These are phyloP conservation scores for Drosophila orosa DNA, from an alignment of 1,140 invertebrate genomes.

Conservation along the genomic window DNA sequence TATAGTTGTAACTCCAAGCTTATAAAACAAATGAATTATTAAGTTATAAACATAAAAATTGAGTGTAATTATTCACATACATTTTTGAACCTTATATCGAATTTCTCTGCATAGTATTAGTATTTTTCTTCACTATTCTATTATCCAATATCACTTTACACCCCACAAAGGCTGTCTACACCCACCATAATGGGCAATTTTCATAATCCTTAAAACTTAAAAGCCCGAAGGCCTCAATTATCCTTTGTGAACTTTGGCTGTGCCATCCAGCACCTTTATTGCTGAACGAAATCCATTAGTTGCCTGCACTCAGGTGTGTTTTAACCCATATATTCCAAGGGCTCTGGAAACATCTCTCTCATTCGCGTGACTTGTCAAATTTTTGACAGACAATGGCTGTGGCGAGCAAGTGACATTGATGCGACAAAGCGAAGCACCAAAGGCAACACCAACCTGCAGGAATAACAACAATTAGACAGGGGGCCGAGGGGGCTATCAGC, in stretches of 20 bases:
- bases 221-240: slow-evolving; percentile 28
- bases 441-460: slow-evolving; percentile 13
- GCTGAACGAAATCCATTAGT: slow-evolving; percentile 27
- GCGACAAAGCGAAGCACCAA: slow-evolving; percentile 9
- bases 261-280: slow-evolving; percentile 15
- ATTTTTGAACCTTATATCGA: too few species aligned
- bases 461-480: slow-evolving; percentile 40
- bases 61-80: too few species aligned
- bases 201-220: slow-evolving; percentile 12
- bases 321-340: slow-evolving; percentile 42
- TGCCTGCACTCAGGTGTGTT: neutral
- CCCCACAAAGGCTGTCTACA: neutral
- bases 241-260: slow-evolving; percentile 36
- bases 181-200: slow-evolving; percentile 6
- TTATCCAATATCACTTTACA: neutral
- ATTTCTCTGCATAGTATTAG: neutral
- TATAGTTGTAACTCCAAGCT: too few species aligned
- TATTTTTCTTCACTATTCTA: neutral
- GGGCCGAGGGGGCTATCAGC: slow-evolving; percentile 31
- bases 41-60: too few species aligned
- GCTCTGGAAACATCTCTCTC: slow-evolving; percentile 20
- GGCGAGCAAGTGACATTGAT: slow-evolving; percentile 34
- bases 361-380: slow-evolving; percentile 52
- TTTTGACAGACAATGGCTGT: slow-evolving; percentile 52
- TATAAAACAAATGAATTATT: too few species aligned